Conservation (phyloP, 2,888 invertebrate species). For the Pollenia amentaria region DNA sequence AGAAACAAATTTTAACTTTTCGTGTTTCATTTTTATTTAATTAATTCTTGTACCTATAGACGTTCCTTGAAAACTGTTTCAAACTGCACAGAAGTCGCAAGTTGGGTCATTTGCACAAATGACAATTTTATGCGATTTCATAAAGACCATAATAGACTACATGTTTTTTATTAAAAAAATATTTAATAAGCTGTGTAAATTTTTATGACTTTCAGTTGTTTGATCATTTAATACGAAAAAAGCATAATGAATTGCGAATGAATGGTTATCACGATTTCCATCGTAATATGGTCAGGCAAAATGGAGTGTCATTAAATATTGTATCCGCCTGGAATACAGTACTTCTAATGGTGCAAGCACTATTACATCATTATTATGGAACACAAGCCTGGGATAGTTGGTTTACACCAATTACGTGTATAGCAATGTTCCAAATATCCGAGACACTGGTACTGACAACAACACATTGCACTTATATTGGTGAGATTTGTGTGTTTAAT, state of each 20-base stretch:
- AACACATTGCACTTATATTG: constrained; percentile 86
- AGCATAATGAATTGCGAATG: constrained; percentile 87
- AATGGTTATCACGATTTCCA: constrained; percentile 90
- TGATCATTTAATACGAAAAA: constrained; percentile 86
- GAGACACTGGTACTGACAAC: constrained; percentile 85
- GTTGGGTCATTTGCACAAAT: no score
- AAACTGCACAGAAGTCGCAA: no score
- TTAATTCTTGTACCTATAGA: no score
- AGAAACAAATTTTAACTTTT: no score
- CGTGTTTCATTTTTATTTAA: no score
- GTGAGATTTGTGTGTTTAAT: constrained; percentile 81
- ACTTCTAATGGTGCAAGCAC: constrained; percentile 86
- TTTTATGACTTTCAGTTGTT: constrained; percentile 84
- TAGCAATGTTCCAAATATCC: constrained; percentile 86
- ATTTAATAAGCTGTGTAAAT: no score
- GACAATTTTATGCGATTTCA: no score
- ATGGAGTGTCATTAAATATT: constrained; percentile 87
- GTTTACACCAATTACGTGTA: constrained; percentile 86
- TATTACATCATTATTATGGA: constrained; percentile 87
- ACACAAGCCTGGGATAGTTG: constrained; percentile 84
- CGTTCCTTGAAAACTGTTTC: no score
- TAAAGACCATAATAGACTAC: no score
- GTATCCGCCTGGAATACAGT: constrained; percentile 88
- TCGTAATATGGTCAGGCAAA: constrained; percentile 86
- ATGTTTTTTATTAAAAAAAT: no score